These are phyloP conservation scores for Nebria ingens DNA, from an alignment of 1,140 invertebrate species.

Conservation along the genomic window DNA sequence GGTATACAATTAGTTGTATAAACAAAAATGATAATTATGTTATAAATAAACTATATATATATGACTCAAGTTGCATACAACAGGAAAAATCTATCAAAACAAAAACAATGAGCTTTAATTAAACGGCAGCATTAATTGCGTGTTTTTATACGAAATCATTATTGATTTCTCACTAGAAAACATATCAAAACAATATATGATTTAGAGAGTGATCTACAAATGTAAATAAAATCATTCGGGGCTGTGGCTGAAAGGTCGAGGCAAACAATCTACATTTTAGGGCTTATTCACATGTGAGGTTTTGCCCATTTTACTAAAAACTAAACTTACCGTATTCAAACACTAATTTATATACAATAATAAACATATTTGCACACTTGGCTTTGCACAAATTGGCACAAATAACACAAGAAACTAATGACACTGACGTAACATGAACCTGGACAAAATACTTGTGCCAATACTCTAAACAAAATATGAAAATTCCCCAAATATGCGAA, in stretches of 20 bases:
- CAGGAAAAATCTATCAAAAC: too few species aligned
- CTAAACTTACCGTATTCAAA: constrained; percentile 4
- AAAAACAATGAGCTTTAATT: background rate
- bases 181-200: background rate
- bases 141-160: too few species aligned
- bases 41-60: too few species aligned
- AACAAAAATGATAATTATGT: too few species aligned
- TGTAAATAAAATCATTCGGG: constrained; percentile 5
- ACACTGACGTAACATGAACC: constrained; percentile 2
- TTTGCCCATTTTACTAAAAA: background rate
- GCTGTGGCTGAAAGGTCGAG: constrained; percentile 5
- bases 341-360: constrained; percentile 2
- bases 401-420: constrained; percentile 3
- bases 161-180: too few species aligned
- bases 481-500: background rate
- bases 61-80: too few species aligned
- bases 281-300: background rate
- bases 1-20: too few species aligned
- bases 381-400: background rate
- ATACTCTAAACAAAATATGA: background rate
- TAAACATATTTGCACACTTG: constrained; percentile 8
- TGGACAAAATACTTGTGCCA: background rate
- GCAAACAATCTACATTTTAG: background rate
- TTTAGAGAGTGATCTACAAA: background rate
- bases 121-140: background rate